Base-by-base conservation (phyloP, 2,797 vertebrate species). In the Melanotaenia maccullochi region DNA sequence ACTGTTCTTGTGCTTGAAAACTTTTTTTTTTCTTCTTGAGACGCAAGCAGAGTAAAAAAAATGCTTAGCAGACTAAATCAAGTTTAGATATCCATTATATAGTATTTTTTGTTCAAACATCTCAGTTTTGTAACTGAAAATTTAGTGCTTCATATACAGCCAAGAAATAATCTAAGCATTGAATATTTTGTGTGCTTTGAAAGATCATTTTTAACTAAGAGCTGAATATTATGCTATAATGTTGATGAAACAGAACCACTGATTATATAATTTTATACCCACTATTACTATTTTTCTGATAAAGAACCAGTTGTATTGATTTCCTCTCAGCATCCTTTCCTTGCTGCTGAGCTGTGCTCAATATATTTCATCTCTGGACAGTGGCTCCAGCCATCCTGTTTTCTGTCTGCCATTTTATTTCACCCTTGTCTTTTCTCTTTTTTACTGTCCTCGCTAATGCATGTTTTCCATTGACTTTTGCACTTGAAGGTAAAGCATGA, bases 331-430 rank as follows among this genome's bases (percentile, higher is more conserved):
- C 24, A 9, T 56, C 25, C 4, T 9, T 78, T 74, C 59, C 60
- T 25, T 59, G 25, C 59, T 16, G 61, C 55, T 77, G 81, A 85
- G 57, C 73, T 75, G 0, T 58, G 14, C 72, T 68, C 0, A 1
- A 60, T 62, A 32, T 89, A 73, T 74, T 65, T 92, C 85, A 85
- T 82, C 64, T 63, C 5, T 18, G 70, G 89, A 82, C 87, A 75
- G 70, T 68, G 90, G 89, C 91, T 89, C 87, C 89, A 88, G 83
- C 24, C 72, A 0, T 78, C 30, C 66, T 8, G 18, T 56, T 2
- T 60, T 59, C 78, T 32, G 73, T 76, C 88, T 88, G 71, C 81
- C 58, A 11, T 78, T 89, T 86, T 73, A 74, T 82, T 67, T 51
- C 70, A 76, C 68, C 58, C 44, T 66, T 55, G 62, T 75, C 51